phyloP scores from a whole-genome alignment of 2,113 vertebrate species.

The Gopherus evgoodei region DNA sequence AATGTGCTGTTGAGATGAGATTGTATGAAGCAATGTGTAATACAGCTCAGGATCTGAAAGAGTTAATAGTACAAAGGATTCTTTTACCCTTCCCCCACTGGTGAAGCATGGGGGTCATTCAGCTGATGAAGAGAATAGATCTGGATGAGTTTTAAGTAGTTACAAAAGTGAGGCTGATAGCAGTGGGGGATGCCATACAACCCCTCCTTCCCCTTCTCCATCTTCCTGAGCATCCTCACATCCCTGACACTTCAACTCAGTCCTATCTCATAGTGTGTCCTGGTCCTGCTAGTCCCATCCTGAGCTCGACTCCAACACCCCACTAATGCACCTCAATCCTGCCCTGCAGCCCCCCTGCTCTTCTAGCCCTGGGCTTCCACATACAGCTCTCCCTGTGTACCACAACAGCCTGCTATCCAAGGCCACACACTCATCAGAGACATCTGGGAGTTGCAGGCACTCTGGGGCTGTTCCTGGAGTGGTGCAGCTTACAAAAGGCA shows the following conservation, averaged over 20 bases:
- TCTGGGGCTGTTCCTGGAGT: no score
- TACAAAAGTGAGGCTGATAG: background rate
- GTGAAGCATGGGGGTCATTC: background rate
- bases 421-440: background rate
- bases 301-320: background rate
- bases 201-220: no score
- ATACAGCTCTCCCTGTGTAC: background rate
- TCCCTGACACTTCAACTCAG: background rate
- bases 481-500: background rate
- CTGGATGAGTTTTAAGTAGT: background rate
- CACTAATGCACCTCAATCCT: background rate
- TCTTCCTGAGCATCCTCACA: background rate
- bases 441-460: background rate
- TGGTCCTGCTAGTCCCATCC: background rate
- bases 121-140: background rate
- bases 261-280: background rate
- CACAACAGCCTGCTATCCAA: no score
- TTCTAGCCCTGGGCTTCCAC: background rate
- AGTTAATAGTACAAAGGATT: background rate
- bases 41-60: background rate
- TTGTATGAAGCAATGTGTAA: no score
- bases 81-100: background rate
- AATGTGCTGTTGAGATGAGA: no score
- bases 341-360: background rate
- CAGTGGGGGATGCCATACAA: background rate